Percentiles rank a stretch among this genome's conserved stretches.
Evolutionary conservation across 2,113 vertebrate species (phyloP).

Genomic region (Corythornis vintsioides): DNA sequence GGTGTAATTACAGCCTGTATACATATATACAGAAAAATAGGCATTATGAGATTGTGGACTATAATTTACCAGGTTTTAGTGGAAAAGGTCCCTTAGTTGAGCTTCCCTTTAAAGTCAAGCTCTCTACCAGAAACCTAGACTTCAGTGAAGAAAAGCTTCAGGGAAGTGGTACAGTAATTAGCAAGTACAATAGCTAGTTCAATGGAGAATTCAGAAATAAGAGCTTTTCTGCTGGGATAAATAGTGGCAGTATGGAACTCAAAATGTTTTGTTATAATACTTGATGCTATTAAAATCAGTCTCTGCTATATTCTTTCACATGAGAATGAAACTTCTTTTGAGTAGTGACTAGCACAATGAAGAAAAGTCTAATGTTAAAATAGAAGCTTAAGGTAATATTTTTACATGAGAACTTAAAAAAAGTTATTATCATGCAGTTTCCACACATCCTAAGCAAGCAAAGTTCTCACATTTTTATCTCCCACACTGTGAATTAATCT

Average conservation of each 20-base stretch:
- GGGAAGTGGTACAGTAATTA: slow-evolving; percentile 54
- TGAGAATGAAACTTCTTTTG: slow-evolving; percentile 26
- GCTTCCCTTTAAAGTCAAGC: background rate
- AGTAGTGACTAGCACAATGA: slow-evolving; percentile 21
- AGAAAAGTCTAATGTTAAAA: slow-evolving; percentile 38
- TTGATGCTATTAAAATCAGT: slow-evolving; percentile 44
- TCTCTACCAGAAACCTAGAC: slow-evolving; percentile 26
- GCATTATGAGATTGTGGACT: background rate
- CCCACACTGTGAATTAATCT: background rate
- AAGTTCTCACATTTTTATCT: background rate
- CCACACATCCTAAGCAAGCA: background rate
- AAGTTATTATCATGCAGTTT: background rate
- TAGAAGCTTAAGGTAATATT: background rate
- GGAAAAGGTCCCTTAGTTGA: slow-evolving; percentile 5
- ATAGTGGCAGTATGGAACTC: slow-evolving; percentile 25
- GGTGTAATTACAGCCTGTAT: background rate
- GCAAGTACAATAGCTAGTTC: slow-evolving; percentile 50
- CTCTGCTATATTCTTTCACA: slow-evolving; percentile 38
- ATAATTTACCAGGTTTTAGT: slow-evolving; percentile 14
- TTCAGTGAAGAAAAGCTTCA: slow-evolving; percentile 46
- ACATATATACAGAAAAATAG: background rate
- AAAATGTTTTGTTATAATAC: slow-evolving; percentile 51
- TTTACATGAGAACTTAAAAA: background rate
- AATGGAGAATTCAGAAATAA: slow-evolving; percentile 50
- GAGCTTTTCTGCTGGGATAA: slow-evolving; percentile 56